Evolutionary conservation across 92 coral and sea anemone genomes (phyloP).

Genomic region (Pocillopora grandis): DNA sequence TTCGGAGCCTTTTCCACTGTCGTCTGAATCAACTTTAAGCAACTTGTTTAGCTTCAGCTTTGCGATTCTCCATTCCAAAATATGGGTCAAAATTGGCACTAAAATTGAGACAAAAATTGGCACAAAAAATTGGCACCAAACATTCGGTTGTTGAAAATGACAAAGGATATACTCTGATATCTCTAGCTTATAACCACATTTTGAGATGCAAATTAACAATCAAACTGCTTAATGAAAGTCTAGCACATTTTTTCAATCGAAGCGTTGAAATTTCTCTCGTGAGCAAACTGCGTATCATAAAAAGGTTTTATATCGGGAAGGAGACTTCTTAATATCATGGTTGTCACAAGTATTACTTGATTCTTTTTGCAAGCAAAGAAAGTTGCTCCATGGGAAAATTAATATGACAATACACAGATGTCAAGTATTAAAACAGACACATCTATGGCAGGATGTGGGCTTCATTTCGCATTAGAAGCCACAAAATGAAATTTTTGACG

Average conservation of each 20-base stretch:
- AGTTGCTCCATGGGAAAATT: background rate
- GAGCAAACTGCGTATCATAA: background rate
- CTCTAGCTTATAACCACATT: constrained; percentile 3
- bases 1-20: background rate
- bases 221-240: background rate
- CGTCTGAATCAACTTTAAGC: background rate
- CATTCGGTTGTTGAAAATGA: background rate
- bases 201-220: constrained; percentile 26
- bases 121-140: too few species aligned
- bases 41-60: background rate
- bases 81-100: background rate
- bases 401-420: background rate
- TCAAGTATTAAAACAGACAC: background rate
- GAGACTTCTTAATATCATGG: background rate
- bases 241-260: background rate
- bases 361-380: too few species aligned
- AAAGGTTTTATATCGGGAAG: background rate
- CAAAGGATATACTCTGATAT: background rate
- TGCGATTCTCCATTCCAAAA: background rate
- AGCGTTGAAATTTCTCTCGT: background rate
- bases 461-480: background rate
- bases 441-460: background rate
- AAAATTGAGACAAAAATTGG: background rate
- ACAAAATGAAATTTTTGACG: background rate
- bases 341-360: too few species aligned